Evolutionary conservation across 2,888 invertebrate species (phyloP), one percentile per base, ranked within the genome.

Genomic region (Caenorhabditis doughertyi): DNA sequence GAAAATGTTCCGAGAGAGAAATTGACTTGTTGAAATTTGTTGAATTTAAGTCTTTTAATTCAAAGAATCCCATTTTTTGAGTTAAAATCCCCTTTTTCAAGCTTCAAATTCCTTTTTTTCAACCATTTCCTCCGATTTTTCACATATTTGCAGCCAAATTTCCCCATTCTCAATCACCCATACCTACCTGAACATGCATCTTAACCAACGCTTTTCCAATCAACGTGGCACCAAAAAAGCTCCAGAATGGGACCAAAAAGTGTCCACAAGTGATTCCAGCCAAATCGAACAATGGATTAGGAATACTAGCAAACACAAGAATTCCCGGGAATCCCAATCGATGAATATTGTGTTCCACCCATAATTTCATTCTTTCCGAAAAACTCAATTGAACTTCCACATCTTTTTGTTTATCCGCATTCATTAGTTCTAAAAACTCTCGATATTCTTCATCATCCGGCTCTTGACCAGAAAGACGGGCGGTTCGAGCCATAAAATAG

Each of bases 171-270:
- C n/a, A n/a, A n/a, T n/a, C n/a, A n/a, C n/a, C n/a, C n/a, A n/a
- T n/a, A 47, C 64, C 1, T 29, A 91, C 91, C 89, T 91, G 92
- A 16, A 92, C 85, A 58, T 92, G 91, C 90, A 91, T 91, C 79
- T 92, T 91, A 35, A 90, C 83, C 13, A 92, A 71, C 8, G 92
- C 92, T 80, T 92, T 92, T 74, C 92, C 99, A 77, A 99, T 95
- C 0, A 99, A 94, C 0, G 99, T 99, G 79, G 99, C 99, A 44
- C 98, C 98, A 93, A 99, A 99, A 94, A 99, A 99, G 3, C 98
- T 99, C 97, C 98, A 98, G 93, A 99, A 99, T 16, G 99, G 98
- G 88, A 99, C 97, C 81, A 98, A 94, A 92, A 98, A 99, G 93
- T 99, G 98, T 32, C 88, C 88, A 65, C 88, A 88, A 0, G 88